These are phyloP conservation scores for Tetanocera ferruginea DNA, from an alignment of 2,888 invertebrate genomes.

Conservation along the genomic window DNA sequence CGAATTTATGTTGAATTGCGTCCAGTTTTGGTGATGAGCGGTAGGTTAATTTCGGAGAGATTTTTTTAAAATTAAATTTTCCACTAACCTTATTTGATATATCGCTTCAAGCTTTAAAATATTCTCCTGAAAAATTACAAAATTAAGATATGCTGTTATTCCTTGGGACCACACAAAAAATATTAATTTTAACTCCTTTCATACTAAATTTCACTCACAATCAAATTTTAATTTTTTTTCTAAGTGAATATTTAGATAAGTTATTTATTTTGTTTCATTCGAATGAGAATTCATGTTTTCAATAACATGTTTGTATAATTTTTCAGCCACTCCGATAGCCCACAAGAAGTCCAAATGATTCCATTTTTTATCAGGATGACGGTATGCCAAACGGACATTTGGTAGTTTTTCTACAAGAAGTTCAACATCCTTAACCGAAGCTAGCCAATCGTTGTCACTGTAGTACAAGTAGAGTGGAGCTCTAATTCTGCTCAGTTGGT, in stretches of 20 bases:
- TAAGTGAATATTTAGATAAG: background rate
- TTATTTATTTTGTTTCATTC: background rate
- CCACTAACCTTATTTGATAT: too few species aligned
- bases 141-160: too few species aligned
- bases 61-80: too few species aligned
- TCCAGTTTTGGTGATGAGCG: too few species aligned
- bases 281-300: background rate
- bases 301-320: background rate
- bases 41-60: too few species aligned
- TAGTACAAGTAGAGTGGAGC: slow-evolving; percentile 55
- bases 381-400: slow-evolving; percentile 6
- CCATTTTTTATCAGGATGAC: slow-evolving; percentile 41
- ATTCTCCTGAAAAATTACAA: too few species aligned
- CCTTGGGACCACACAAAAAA: too few species aligned
- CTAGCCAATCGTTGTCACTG: slow-evolving; percentile 55
- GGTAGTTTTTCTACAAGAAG: slow-evolving; percentile 37
- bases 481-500: slow-evolving; percentile 53
- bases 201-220: too few species aligned
- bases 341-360: slow-evolving; percentile 51
- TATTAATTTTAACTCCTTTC: too few species aligned
- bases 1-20: too few species aligned
- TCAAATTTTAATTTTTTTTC: too few species aligned
- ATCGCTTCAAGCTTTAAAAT: too few species aligned
- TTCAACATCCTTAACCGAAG: slow-evolving; percentile 55
- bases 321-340: slow-evolving; percentile 36